These are phyloP conservation scores for Clarias gariepinus DNA, from an alignment of 2,113 vertebrate genomes.

Conservation along the genomic window DNA sequence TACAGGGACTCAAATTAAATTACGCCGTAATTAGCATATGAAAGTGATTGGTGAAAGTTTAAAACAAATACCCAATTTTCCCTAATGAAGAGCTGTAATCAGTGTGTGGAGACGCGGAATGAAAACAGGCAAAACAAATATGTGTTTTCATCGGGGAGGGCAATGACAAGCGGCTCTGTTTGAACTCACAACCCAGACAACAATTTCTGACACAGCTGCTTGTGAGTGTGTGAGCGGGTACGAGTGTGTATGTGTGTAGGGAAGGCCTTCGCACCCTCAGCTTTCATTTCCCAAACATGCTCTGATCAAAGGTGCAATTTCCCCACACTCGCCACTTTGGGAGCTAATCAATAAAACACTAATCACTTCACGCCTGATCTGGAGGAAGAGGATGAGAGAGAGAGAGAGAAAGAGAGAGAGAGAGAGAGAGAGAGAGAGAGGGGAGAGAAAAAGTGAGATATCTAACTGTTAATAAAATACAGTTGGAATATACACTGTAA, in stretches of 20 bases:
- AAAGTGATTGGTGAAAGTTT: slow-evolving; percentile 99
- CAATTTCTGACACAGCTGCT: slow-evolving; percentile 20
- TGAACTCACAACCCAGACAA: slow-evolving; percentile 20
- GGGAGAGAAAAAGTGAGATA: slow-evolving; percentile 21
- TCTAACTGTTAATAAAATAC: slow-evolving; percentile 62
- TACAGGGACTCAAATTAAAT: slow-evolving; percentile 99
- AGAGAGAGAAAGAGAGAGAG: background rate
- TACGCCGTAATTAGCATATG: slow-evolving; percentile 99
- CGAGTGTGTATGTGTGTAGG: background rate
- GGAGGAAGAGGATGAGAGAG: slow-evolving; percentile 25
- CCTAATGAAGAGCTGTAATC: slow-evolving; percentile 99
- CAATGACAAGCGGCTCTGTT: slow-evolving; percentile 64
- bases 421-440: slow-evolving; percentile 6
- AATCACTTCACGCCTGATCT: slow-evolving; percentile 74
- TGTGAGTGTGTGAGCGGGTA: slow-evolving; percentile 13
- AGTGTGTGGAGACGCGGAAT: slow-evolving; percentile 85
- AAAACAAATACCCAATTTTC: slow-evolving; percentile 99
- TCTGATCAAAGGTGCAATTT: slow-evolving; percentile 79
- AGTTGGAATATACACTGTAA: slow-evolving; percentile 41
- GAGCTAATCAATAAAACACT: slow-evolving; percentile 79
- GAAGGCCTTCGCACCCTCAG: slow-evolving; percentile 63
- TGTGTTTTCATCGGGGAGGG: slow-evolving; percentile 81
- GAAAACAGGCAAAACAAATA: slow-evolving; percentile 99
- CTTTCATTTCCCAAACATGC: slow-evolving; percentile 72
- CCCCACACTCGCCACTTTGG: slow-evolving; percentile 75